Evolutionary conservation across 2,888 invertebrate genomes (phyloP).

Genomic region (Caprella mutica): DNA sequence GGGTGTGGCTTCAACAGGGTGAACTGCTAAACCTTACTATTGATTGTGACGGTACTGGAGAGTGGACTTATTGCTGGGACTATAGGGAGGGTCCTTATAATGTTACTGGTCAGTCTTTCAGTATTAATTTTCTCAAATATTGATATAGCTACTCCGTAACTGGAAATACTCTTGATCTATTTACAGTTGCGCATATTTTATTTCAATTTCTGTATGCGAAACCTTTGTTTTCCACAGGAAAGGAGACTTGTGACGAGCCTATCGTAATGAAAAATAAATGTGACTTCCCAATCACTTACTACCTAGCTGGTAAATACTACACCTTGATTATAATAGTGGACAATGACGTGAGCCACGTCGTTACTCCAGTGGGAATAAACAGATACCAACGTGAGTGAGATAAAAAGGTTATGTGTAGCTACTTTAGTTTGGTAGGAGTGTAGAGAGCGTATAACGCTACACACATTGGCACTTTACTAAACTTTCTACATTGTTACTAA

Average conservation of each 20-base stretch:
- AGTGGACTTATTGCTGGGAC: conserved; percentile 58
- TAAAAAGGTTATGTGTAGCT: too few species aligned
- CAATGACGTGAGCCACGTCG: conserved; percentile 60
- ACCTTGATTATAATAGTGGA: conserved; percentile 65
- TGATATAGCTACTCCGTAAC: background rate
- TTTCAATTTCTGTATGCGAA: too few species aligned
- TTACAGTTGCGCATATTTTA: too few species aligned
- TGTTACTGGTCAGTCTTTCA: conserved; percentile 37
- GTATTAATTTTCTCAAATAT: too few species aligned
- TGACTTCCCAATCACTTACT: conserved; percentile 54
- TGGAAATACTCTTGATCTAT: too few species aligned
- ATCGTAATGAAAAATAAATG: conserved; percentile 42
- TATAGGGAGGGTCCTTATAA: conserved; percentile 50
- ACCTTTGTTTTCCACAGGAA: too few species aligned
- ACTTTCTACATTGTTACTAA: too few species aligned
- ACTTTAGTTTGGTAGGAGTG: too few species aligned
- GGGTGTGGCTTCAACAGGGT: conserved; percentile 71
- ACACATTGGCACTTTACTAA: too few species aligned
- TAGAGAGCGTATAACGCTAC: too few species aligned
- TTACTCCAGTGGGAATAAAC: conserved; percentile 61
- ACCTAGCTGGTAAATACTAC: conserved; percentile 57
- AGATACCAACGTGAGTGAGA: conserved; percentile 62
- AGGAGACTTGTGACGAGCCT: conserved; percentile 53
- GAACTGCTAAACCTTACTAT: conserved; percentile 57
- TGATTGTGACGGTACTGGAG: conserved; percentile 61